These are phyloP conservation scores for Ophthalmotilapia sp. DNA, from an alignment of 2,113 vertebrate genomes.

Conservation along the genomic window DNA sequence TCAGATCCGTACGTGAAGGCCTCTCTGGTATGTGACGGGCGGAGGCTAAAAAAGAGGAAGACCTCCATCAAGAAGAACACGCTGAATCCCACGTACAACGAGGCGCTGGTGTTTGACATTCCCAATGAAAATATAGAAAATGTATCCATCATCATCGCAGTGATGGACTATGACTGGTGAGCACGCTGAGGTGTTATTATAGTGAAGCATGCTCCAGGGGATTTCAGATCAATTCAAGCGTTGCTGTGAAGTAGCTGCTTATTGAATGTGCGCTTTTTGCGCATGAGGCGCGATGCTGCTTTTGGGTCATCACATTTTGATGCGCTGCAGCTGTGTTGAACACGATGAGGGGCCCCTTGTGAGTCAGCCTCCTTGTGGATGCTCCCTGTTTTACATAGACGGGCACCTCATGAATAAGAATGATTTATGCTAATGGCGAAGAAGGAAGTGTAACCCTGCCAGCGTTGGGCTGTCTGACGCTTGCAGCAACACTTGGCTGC, in stretches of 20 bases:
- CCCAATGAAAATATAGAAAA: conserved; percentile 87
- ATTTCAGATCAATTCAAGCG: neutral
- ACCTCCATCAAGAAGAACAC: conserved; percentile 96
- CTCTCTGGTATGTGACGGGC: conserved; percentile 86
- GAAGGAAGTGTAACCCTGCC: conserved; percentile 40
- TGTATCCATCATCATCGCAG: conserved; percentile 82
- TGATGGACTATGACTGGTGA: conserved; percentile 94
- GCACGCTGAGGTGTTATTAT: conserved; percentile 7
- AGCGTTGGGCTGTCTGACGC: conserved; percentile 39
- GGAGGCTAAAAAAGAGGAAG: conserved; percentile 89
- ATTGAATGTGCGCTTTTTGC: neutral
- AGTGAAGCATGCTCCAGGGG: neutral
- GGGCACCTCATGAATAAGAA: conserved; percentile 64
- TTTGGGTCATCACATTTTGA: neutral
- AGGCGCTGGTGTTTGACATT: conserved; percentile 90
- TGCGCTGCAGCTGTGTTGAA: conserved; percentile 31
- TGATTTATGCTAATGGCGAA: conserved; percentile 52
- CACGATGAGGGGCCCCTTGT: conserved; percentile 9
- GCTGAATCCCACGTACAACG: conserved; percentile 88
- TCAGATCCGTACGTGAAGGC: conserved; percentile 92
- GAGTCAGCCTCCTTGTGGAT: conserved; percentile 52
- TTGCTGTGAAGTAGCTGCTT: neutral
- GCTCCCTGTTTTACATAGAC: conserved; percentile 53
- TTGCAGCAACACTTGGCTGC: conserved; percentile 40
- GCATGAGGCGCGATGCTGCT: neutral